These are phyloP conservation scores for Syrphus vitripennis DNA, from an alignment of 2,888 invertebrate genomes.

Conservation along the genomic window DNA sequence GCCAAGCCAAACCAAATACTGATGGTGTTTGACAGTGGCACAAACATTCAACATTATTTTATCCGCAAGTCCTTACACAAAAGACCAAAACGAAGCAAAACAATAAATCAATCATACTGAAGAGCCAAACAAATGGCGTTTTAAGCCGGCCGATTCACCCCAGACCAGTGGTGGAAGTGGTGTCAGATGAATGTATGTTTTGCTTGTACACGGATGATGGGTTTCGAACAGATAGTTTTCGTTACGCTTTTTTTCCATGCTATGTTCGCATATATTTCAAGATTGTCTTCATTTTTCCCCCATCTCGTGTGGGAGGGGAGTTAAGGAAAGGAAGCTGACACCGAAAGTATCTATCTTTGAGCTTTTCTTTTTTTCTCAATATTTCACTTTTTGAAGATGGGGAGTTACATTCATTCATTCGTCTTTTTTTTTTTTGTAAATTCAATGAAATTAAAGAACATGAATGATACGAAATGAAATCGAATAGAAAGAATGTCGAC, in stretches of 20 bases:
- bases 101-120: constrained; percentile 70
- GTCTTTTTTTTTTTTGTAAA: constrained; percentile 13
- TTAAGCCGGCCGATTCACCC: constrained; percentile 71
- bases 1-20: constrained; percentile 42
- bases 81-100: constrained; percentile 49
- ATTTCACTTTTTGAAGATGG: constrained; percentile 20
- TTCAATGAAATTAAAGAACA: constrained; percentile 46
- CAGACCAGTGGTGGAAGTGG: neutral
- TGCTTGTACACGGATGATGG: constrained; percentile 49
- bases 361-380: constrained; percentile 24
- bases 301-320: neutral
- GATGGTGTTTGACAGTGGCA: constrained; percentile 18
- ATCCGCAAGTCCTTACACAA: constrained; percentile 44
- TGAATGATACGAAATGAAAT: constrained; percentile 48
- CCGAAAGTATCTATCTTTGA: constrained; percentile 13
- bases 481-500: constrained; percentile 49
- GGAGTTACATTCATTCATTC: neutral
- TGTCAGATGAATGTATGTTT: constrained; percentile 57
- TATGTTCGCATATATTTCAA: constrained; percentile 37
- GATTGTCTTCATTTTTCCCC: constrained; percentile 40
- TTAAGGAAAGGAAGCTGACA: constrained; percentile 1
- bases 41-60: constrained; percentile 14
- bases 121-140: constrained; percentile 70
- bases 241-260: constrained; percentile 41
- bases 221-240: constrained; percentile 61